Base-by-base conservation (phyloP, 2,113 vertebrate genomes). In the Myrmecobius fasciatus region DNA sequence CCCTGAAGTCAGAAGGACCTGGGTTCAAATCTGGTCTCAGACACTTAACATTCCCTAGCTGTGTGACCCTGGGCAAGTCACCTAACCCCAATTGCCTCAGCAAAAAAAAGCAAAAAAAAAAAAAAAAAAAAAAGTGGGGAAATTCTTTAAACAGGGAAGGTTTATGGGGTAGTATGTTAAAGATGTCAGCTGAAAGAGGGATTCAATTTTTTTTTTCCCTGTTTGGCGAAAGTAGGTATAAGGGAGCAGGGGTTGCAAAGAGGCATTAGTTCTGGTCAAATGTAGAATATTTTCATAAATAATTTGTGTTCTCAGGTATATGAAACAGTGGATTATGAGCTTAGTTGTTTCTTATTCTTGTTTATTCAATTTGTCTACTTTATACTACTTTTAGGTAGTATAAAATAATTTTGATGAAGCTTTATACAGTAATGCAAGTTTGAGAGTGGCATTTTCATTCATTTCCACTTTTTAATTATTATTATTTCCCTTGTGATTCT, bases 161-260 rank as follows among this genome's bases (percentile, higher is more conserved):
- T 53, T 54, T 53, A 53, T 28, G 52, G n/a, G n/a, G n/a, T n/a
- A 28, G 2, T 46, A 46, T 31, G 47, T 5, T 60, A 47, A 52
- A 60, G 94, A 60, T 94, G 8, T 93, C 46, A 24, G 90, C 36
- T 36, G 47, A 94, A 89, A 93, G 89, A 91, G 92, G 54, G 52
- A 25, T 60, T 52, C 48, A 22, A 31, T 89, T 52, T 46, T 7
- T 51, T 17, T n/a, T 24, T 1, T 75, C n/a, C n/a, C n/a, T n/a
- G n/a, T n/a, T 53, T 36, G 1, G 60, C 51, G 26, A 12, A 54
- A 17, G 52, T 48, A 11, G 31, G 28, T 24, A 46, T 25, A 51
- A 1, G 92, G 25, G 89, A n/a, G 43, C 53, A 90, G n/a, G 43
- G 8, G 0, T 48, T 26, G 8, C 46, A 31, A 5, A 49, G 51